Evolutionary conservation across 1,140 invertebrate genomes (phyloP), one percentile per base, ranked within the genome.

Genomic region (Danaus plexippus): DNA sequence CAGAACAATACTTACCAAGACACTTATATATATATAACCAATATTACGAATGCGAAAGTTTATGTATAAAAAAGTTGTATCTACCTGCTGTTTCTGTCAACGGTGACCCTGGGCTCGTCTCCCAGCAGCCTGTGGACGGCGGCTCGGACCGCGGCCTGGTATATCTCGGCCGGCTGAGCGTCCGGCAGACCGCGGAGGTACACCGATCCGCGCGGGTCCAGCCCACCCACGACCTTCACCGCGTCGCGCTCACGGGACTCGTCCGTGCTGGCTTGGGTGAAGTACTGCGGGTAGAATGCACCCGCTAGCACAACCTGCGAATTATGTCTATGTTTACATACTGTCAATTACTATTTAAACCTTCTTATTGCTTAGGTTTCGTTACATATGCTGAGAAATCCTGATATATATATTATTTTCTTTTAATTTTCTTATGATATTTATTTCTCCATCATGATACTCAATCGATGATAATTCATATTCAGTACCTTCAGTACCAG

Each of bases 211-310:
- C 88, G 88, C 0, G 95, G 95, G 86, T 97, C 91, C 11, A 91
- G 78, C 0, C 94, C 93, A 15, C 87, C 89, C 0, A 97, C 77
- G 0, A 77, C 70, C 56, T 90, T 91, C 0, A 91, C 86, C 0
- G 92, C 89, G 0, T 90, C 83, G 0, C 87, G 79, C 69, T 95
- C 92, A 11, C 87, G 73, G 0, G 74, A 69, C 56, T 91, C 88
- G 43, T 90, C 84, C 32, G 84, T 65, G 1, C 77, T 85, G 11
- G 75, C 79, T 42, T 91, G 90, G 9, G 92, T 69, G 83, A 95
- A 98, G 75, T 95, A 98, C 77, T 97, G 92, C 0, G 97, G 97
- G 88, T 97, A 98, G 84, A 98, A 98, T 12, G 95, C 94, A 9
- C 93, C 94, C 59, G 92, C 91, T 41, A 95, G 82, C 2, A 93